A percentile compares a stretch with the other conserved stretches of the same genome.
Conservation (phyloP, 2,797 vertebrate species). For the Halcyon leucocephala region DNA sequence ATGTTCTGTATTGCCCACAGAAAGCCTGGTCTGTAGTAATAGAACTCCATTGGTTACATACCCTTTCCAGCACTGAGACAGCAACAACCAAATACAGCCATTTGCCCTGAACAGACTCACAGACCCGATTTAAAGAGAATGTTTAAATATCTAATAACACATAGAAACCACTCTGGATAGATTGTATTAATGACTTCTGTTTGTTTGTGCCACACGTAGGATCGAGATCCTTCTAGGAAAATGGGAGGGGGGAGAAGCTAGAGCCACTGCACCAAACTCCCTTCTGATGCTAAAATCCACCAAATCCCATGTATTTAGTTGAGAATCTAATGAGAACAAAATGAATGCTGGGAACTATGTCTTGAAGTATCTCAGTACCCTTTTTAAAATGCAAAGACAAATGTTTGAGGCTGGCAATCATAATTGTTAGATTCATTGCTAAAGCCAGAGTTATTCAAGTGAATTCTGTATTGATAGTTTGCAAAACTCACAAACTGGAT, state of each 20-base stretch:
- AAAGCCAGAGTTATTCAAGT: neutral
- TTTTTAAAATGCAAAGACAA: neutral
- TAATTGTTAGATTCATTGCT: neutral
- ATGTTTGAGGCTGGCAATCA: neutral
- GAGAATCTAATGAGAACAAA: neutral
- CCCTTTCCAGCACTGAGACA: neutral
- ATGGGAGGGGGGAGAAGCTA: neutral
- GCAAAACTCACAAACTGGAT: neutral
- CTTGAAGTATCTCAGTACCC: neutral
- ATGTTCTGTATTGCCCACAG: neutral
- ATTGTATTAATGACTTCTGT: neutral
- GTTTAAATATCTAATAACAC: neutral
- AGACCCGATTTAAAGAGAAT: neutral
- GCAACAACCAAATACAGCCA: neutral
- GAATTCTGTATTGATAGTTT: neutral
- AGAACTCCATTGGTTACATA: neutral
- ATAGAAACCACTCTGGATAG: neutral
- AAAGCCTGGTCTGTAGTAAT: neutral
- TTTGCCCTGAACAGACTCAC: neutral
- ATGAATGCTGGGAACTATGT: rapidly evolving
- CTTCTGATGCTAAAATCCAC: neutral
- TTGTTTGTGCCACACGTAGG: neutral
- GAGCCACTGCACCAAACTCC: neutral
- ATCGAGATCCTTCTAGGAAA: neutral
- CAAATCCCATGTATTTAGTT: neutral